Evolutionary conservation across 2,888 invertebrate genomes (phyloP).

Genomic region (Latheticus oryzae): DNA sequence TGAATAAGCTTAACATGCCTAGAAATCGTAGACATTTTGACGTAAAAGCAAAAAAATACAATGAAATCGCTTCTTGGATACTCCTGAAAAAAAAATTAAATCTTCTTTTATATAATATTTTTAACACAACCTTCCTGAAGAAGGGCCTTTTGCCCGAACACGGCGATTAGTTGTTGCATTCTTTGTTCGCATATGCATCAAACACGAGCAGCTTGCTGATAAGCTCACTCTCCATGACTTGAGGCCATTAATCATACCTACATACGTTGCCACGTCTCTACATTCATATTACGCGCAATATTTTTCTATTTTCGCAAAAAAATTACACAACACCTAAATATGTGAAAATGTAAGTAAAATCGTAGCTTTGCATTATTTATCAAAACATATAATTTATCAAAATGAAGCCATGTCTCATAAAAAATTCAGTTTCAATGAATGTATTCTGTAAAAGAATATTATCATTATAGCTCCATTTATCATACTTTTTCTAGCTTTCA

Average conservation of each 20-base stretch:
- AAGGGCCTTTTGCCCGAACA: too few species aligned
- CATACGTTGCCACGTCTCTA: conserved; percentile 42
- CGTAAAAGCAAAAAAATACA: too few species aligned
- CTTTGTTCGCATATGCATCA: conserved; percentile 33
- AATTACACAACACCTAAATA: conserved; percentile 21
- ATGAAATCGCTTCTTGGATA: too few species aligned
- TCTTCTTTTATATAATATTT: too few species aligned
- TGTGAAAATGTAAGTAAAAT: conserved; percentile 3
- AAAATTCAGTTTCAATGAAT: conserved; percentile 34
- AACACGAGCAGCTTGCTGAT: conserved; percentile 37
- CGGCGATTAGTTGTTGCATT: conserved; percentile 12
- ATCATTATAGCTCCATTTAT: conserved; percentile 33
- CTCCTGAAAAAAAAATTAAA: too few species aligned
- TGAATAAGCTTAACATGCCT: too few species aligned
- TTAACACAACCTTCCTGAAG: too few species aligned
- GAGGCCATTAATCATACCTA: conserved; percentile 49
- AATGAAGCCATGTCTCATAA: conserved; percentile 19
- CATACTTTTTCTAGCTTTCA: conserved; percentile 30
- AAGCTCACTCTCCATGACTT: conserved; percentile 45
- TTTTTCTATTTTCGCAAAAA: conserved; percentile 35
- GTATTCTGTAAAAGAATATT: conserved; percentile 31
- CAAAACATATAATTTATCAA: conserved; percentile 27
- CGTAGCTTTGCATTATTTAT: conserved; percentile 29
- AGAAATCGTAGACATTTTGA: too few species aligned
- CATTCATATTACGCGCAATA: conserved; percentile 45